Base-by-base conservation (phyloP, 1,140 invertebrate genomes). In the Drosophila yakuba region DNA sequence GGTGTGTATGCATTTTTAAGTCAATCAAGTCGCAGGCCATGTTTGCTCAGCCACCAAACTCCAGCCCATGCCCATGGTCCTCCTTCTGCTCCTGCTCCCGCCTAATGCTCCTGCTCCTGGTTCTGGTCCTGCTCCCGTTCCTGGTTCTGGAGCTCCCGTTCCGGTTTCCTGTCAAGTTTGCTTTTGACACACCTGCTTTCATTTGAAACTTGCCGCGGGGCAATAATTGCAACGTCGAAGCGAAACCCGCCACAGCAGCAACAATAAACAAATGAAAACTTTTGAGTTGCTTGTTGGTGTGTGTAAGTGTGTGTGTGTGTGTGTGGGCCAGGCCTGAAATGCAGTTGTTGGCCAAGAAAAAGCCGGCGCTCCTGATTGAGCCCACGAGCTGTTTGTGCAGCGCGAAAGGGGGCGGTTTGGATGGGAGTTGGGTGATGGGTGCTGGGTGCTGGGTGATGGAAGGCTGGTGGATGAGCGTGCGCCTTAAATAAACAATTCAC, bases 401-500 rank as follows among this genome's bases (percentile, higher is more conserved):
- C 47, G 28, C 50, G 15, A 36, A 32, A 35, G 2, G 50, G 50
- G 38, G n/a, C 36, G 20, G 20, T 2, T 1, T 20, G 20, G 20
- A 20, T 5, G 6, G 47, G 6, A 12, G 38, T 20, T 20, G 32
- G 15, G 36, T 38, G 20, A 47, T 35, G 48, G 58, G 14, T 8
- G 12, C 36, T 5, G 6, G 47, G 6, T 12, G 38, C n/a, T 20
- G 32, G 15, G 48, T 15, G 11, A 12, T 11, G 35, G 8, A 28
- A 15, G 62, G 67, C 38, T 64, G 66, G 66, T 67, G 68, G 52
- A 68, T 54, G 84, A 84, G 78, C 84, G 90, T 91, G 84, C 74
- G 90, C 79, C 89, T 86, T 91, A 90, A 91, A 91, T 91, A 91
- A 91, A 91, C 89, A 91, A 86, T 91, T 91, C 90, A 91, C 90